phyloP scores from a whole-genome alignment of 2,888 invertebrate species.

The Pandemis heparana region DNA sequence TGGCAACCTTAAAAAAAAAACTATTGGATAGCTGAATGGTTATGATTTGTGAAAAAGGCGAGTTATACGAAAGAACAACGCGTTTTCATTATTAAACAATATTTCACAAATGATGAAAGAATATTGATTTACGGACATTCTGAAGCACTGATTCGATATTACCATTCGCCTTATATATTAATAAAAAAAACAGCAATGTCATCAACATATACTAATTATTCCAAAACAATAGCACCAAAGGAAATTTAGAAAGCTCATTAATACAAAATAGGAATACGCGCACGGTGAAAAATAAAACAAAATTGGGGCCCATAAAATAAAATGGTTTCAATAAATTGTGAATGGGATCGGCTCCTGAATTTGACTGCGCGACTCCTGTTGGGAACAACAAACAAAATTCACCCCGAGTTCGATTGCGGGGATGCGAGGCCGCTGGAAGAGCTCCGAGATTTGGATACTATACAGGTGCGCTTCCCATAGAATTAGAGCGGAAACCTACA shows the following conservation, averaged over 20 bases:
- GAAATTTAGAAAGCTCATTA: slow-evolving; percentile 19
- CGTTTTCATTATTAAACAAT: no score
- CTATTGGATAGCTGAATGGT: no score
- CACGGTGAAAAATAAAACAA: slow-evolving; percentile 37
- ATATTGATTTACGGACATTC: no score
- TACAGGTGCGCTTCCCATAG: no score
- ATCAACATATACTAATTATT: neutral
- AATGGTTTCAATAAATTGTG: slow-evolving; percentile 41
- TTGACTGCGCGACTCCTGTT: slow-evolving; percentile 69
- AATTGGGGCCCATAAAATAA: slow-evolving; percentile 37
- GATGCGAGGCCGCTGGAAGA: slow-evolving; percentile 51
- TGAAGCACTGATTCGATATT: no score
- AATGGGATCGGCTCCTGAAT: slow-evolving; percentile 51
- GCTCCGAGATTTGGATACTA: neutral
- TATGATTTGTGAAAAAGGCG: no score
- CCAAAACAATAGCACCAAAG: slow-evolving; percentile 11
- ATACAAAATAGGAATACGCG: slow-evolving; percentile 22
- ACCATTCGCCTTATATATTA: no score
- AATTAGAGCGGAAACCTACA: no score
- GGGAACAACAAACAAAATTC: slow-evolving; percentile 64
- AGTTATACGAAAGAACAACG: no score
- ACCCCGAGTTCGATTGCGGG: slow-evolving; percentile 50
- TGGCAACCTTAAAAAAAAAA: no score
- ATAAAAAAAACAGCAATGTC: neutral
- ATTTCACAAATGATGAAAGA: no score